Evolutionary conservation across 2,888 invertebrate genomes (phyloP).

Genomic region (Euzophera pinguis): DNA sequence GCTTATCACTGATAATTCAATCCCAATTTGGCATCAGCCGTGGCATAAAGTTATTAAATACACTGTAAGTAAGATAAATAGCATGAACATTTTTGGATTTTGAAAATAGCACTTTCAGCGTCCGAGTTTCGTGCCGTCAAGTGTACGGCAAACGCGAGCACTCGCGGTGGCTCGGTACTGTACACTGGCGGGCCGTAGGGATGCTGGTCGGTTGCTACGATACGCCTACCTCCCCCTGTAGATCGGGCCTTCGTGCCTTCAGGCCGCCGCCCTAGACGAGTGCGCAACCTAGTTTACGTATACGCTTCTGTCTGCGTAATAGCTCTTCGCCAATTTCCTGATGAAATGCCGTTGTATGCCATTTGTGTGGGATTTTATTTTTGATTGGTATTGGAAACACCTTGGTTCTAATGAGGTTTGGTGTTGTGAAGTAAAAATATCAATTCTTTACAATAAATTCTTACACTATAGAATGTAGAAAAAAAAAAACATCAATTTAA

Average conservation of each 20-base stretch:
- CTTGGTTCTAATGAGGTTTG: not conserved
- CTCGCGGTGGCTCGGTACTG: slow-evolving; percentile 44
- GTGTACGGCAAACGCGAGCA: slow-evolving; percentile 43
- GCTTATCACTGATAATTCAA: slow-evolving; percentile 47
- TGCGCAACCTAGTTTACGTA: slow-evolving; percentile 74
- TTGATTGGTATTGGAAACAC: slow-evolving; percentile 18
- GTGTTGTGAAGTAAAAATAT: not conserved
- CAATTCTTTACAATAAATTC: too few relatives aligned
- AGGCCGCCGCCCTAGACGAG: slow-evolving; percentile 65
- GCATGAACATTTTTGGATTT: slow-evolving; percentile 56
- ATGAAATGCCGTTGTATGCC: slow-evolving; percentile 59
- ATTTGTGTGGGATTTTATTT: slow-evolving; percentile 35
- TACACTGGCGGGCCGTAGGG: slow-evolving; percentile 59
- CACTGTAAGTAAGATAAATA: slow-evolving; percentile 69
- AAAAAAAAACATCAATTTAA: too few relatives aligned
- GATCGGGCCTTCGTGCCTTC: slow-evolving; percentile 29
- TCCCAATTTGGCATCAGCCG: slow-evolving; percentile 42
- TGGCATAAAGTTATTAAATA: slow-evolving; percentile 72
- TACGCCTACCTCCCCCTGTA: slow-evolving; percentile 65
- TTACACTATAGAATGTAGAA: too few relatives aligned
- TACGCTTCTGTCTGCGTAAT: slow-evolving; percentile 70
- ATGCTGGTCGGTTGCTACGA: slow-evolving; percentile 75
- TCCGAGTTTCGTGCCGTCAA: not conserved
- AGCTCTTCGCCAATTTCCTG: slow-evolving; percentile 73
- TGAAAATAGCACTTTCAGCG: not conserved